Evolutionary conservation across 2,888 invertebrate species (phyloP).

Genomic region (Drosophila basisetae): DNA sequence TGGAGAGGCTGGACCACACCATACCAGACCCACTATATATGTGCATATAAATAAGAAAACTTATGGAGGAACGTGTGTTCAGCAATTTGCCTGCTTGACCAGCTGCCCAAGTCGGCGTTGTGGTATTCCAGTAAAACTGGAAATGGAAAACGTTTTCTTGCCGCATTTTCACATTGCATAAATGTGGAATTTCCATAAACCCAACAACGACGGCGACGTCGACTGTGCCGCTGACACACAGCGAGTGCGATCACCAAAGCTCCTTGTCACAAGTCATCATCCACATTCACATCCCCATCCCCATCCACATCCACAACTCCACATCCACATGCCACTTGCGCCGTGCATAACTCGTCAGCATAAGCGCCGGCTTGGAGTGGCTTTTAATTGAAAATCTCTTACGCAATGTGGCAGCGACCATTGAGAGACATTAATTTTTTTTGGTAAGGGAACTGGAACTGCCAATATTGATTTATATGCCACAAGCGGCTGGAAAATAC

Average conservation of each 20-base stretch:
- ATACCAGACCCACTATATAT: conserved; percentile 1
- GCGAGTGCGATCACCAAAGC: conserved; percentile 18
- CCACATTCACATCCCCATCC: conserved; percentile 1
- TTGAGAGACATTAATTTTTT: conserved; percentile 26
- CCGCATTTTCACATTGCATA: conserved; percentile 74
- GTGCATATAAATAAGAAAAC: conserved; percentile 5
- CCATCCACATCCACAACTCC: conserved; percentile 6
- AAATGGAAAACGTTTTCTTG: conserved; percentile 69
- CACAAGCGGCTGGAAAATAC: conserved; percentile 41
- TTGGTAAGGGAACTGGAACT: conserved; percentile 55
- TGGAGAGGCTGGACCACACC: conserved; percentile 7
- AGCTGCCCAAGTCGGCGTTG: conserved; percentile 58
- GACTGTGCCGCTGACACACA: conserved; percentile 71
- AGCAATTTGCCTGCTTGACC: conserved; percentile 60
- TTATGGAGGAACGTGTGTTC: conserved; percentile 34
- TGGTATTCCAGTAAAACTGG: conserved; percentile 72
- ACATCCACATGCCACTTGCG: neutral
- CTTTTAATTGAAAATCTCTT: conserved; percentile 69
- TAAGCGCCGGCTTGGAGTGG: conserved; percentile 22
- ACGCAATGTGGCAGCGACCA: conserved; percentile 54
- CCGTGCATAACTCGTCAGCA: conserved; percentile 15
- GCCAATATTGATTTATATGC: conserved; percentile 65
- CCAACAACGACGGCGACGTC: conserved; percentile 20
- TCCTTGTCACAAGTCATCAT: conserved; percentile 38
- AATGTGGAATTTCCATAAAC: conserved; percentile 77